Evolutionary conservation across 2,888 invertebrate species (phyloP).

Genomic region (Nomada hirtipes): DNA sequence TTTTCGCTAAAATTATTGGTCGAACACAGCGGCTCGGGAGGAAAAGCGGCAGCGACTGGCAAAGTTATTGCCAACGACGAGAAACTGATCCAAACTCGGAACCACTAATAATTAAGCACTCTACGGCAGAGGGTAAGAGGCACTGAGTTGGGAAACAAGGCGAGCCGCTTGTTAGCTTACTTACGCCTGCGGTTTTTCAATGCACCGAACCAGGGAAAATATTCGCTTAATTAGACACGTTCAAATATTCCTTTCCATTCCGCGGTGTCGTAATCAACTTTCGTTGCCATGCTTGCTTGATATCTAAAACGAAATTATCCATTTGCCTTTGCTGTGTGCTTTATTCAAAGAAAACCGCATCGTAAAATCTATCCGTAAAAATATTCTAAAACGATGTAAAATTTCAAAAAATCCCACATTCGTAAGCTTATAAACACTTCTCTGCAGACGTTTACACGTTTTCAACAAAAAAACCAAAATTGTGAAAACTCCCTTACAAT

Average conservation of each 20-base stretch:
- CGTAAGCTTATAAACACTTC: too few relatives aligned
- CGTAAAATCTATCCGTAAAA: too few relatives aligned
- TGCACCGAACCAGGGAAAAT: constrained; percentile 28
- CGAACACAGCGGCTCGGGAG: background rate
- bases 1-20: background rate
- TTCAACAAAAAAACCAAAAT: background rate
- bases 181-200: constrained; percentile 49
- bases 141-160: constrained; percentile 32
- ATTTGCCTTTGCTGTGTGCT: background rate
- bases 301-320: background rate
- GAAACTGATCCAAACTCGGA: constrained; percentile 37
- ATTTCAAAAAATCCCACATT: too few relatives aligned
- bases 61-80: constrained; percentile 13
- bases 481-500: background rate
- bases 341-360: background rate
- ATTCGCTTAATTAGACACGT: constrained; percentile 27
- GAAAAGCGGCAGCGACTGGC: constrained; percentile 3
- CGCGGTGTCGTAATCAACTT: background rate
- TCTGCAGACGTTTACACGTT: background rate
- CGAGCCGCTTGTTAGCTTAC: constrained; percentile 39
- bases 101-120: constrained; percentile 50
- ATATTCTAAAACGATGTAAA: too few relatives aligned
- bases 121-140: constrained; percentile 25
- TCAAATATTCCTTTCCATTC: background rate
- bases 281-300: background rate